Evolutionary conservation across 2,797 vertebrate genomes (phyloP), one percentile per base, ranked within the genome.

Genomic region (Clarias pachynema): DNA sequence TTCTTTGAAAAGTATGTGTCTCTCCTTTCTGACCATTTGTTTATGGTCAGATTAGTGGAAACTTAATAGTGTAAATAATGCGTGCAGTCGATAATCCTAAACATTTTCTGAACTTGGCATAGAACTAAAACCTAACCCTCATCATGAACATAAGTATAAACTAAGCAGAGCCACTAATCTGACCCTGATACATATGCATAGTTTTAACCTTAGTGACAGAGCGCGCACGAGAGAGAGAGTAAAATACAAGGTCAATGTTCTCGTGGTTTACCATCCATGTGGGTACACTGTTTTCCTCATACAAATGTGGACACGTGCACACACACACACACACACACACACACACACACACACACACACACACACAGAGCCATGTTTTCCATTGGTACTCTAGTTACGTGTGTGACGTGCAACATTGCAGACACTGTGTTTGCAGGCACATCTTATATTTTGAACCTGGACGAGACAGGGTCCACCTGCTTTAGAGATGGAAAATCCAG

Each of bases 401-500:
- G 78, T 53, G 22, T 79, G 40, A 66, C 14, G 24, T 84, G 73
- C 44, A 82, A 68, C 79, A 81, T 74, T 81, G 80, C 78, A 70
- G 83, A 87, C 86, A 79, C 31, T 49, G 22, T 83, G 57, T 81
- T 75, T 70, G 82, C 81, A 89, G 79, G 26, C 73, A 78, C 72
- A 79, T 85, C 75, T 79, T 84, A 81, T 65, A 81, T 82, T 84
- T 72, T 85, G 82, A 75, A 79, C 24, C 20, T 65, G 74, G 84
- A 86, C 70, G 80, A 72, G 80, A 85, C 73, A 66, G 63, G 69
- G 68, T 84, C 82, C 59, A 79, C 68, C 80, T 80, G 86, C 60
- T 81, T 74, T 62, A 44, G 69, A 77, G 57, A 89, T 14, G 78
- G 83, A 87, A 89, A 87, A 83, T 57, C 63, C 29, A 65, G 75